phyloP scores from a whole-genome alignment of 2,888 invertebrate genomes.

The Dexiosoma caninum region DNA sequence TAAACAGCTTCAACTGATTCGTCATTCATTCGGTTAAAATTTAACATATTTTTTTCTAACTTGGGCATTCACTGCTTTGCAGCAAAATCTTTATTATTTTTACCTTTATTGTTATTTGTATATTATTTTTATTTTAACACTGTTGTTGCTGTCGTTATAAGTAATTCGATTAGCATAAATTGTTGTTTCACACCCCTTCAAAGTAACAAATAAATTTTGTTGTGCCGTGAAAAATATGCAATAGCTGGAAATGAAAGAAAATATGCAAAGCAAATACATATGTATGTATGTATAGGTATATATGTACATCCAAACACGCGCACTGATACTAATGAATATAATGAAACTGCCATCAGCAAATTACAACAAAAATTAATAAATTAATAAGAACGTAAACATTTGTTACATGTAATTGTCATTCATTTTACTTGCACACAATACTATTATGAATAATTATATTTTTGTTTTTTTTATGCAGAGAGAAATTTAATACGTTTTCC shows the following conservation, averaged over 20 bases:
- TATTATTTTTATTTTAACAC: not conserved
- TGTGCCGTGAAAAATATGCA: constrained; percentile 35
- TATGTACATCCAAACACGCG: not conserved
- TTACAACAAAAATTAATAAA: not conserved
- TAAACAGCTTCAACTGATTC: constrained; percentile 78
- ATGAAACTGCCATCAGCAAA: not conserved
- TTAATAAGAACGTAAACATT: not conserved
- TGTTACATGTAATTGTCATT: not conserved
- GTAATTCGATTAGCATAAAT: constrained; percentile 34
- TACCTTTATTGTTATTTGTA: not conserved
- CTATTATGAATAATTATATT: no score
- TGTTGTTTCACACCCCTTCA: constrained; percentile 48
- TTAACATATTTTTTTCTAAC: constrained; percentile 75
- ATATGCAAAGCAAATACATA: not conserved
- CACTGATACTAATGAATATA: not conserved
- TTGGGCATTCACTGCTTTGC: constrained; percentile 70
- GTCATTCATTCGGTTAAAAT: constrained; percentile 78
- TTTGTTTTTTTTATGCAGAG: not conserved
- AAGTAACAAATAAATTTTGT: constrained; percentile 36
- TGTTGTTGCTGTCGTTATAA: constrained; percentile 14
- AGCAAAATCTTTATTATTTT: constrained; percentile 52
- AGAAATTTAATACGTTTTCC: not conserved
- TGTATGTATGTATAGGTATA: no score
- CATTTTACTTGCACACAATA: not conserved
- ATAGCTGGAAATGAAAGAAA: constrained; percentile 5